Percentiles rank a stretch among this genome's conserved stretches.
Conservation (phyloP, 2,888 invertebrate species). For the Pachymerium ferrugineum region DNA sequence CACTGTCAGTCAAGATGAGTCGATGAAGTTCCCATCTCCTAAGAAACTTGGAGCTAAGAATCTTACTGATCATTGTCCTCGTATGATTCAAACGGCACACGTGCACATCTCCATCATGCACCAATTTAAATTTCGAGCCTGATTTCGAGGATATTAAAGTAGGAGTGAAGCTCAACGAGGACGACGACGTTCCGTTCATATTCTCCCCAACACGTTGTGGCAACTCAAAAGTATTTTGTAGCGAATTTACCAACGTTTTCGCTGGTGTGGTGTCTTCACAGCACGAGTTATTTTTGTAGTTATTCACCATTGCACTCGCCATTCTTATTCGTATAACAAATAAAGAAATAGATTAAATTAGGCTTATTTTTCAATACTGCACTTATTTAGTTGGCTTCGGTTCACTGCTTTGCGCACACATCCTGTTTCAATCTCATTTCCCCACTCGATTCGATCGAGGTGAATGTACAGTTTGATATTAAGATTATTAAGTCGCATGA, state of each 20-base stretch:
- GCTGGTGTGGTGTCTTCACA: not conserved
- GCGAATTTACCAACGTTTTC: slow-evolving; percentile 15
- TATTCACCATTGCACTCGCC: slow-evolving; percentile 24
- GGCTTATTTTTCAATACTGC: not conserved
- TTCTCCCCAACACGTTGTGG: not conserved
- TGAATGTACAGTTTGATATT: not conserved
- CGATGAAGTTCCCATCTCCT: slow-evolving; percentile 72
- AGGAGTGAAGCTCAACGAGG: no score
- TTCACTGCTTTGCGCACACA: not conserved
- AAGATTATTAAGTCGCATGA: not conserved
- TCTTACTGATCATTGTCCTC: slow-evolving; percentile 69
- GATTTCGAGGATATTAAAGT: not conserved
- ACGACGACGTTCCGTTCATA: not conserved
- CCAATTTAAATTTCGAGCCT: slow-evolving; percentile 56
- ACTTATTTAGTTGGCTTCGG: slow-evolving; percentile 4
- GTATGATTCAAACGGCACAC: slow-evolving; percentile 72
- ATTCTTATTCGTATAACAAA: not conserved
- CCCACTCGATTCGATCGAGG: not conserved
- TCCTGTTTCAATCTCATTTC: not conserved
- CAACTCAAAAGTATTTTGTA: slow-evolving; percentile 22
- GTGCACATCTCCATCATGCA: slow-evolving; percentile 65
- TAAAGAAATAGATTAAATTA: not conserved
- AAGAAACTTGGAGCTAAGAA: slow-evolving; percentile 68
- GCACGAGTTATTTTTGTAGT: not conserved
- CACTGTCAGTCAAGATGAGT: slow-evolving; percentile 61